Base-by-base conservation (phyloP, 2,113 vertebrate genomes). In the Boulengerochromis microlepis region DNA sequence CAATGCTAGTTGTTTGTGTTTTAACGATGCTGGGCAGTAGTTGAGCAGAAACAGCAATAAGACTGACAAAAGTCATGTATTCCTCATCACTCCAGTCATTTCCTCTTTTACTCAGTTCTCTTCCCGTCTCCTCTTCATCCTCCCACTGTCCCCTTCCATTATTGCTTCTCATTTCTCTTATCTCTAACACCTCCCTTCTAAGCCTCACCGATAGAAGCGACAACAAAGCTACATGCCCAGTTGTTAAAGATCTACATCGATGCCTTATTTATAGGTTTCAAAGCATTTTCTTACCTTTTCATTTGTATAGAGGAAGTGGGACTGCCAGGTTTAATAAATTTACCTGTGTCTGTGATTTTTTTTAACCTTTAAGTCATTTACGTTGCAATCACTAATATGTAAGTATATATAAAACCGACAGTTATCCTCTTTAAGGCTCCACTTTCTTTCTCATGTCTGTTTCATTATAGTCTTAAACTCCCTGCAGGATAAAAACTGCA, bases 1-100 rank as follows among this genome's bases (percentile, higher is more conserved):
- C 87, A 90, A 87, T 86, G 89, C 47, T 85, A 88, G 19, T 93
- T 90, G 35, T 89, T 84, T 83, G 80, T n/a, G 2, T 80, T 95
- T 88, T 29, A 78, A 29, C 84, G 71, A 92, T 24, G 7, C 45
- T 57, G 57, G 74, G n/a, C 87, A 90, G 80, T 86, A 61, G 90
- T 71, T 83, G 74, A 92, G 76, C 78, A 86, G 81, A 89, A 90
- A 74, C 71, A 57, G 86, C 83, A 83, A 78, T 52, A 53, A 89
- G 66, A 88, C 74, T 80, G 88, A 91, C 89, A 87, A 80, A 82
- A 42, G 40, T 52, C 86, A 56, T 61, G 86, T 56, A 90, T 76
- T 18, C 54, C 29, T 22, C 24, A 78, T 78, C 24, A 31, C 31
- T 71, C 56, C 35, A 31, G 26, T 22, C 11, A 80, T 82, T 26